These are phyloP conservation scores for Bucco capensis DNA, from an alignment of 2,113 vertebrate species.

Conservation along the genomic window DNA sequence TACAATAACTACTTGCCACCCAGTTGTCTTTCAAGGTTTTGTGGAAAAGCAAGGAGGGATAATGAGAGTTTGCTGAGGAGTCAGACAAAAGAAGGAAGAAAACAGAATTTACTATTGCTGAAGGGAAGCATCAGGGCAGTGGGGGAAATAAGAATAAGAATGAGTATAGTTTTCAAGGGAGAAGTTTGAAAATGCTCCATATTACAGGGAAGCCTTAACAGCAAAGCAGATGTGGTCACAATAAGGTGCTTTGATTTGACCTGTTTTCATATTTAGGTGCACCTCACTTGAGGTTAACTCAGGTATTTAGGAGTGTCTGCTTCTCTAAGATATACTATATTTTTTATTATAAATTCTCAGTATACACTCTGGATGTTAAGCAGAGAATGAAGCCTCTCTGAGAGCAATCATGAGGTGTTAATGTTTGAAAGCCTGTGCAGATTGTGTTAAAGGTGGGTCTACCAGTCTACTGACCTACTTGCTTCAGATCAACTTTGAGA, in stretches of 20 bases:
- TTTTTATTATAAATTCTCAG: neutral
- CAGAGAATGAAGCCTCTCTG: neutral
- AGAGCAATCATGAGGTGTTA: neutral
- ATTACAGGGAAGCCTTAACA: neutral
- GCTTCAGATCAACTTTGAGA: neutral
- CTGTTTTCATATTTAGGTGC: neutral
- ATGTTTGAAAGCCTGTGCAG: neutral
- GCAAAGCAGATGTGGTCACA: neutral
- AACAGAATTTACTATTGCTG: neutral
- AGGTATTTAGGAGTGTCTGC: neutral
- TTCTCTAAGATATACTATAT: neutral
- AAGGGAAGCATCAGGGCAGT: neutral
- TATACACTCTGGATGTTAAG: neutral
- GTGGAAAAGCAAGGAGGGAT: neutral
- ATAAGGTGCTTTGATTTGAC: neutral
- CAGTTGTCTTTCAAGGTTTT: constrained; percentile 32
- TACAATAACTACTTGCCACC: constrained; percentile 18
- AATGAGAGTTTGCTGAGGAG: constrained; percentile 11
- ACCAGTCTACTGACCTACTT: neutral
- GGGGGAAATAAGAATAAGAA: neutral
- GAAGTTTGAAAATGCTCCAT: neutral
- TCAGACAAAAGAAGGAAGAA: constrained; percentile 25
- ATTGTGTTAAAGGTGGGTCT: neutral
- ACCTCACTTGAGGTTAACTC: neutral
- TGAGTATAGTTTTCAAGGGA: neutral